Evolutionary conservation across 2,113 vertebrate species (phyloP).

Genomic region (Barnardius zonarius): DNA sequence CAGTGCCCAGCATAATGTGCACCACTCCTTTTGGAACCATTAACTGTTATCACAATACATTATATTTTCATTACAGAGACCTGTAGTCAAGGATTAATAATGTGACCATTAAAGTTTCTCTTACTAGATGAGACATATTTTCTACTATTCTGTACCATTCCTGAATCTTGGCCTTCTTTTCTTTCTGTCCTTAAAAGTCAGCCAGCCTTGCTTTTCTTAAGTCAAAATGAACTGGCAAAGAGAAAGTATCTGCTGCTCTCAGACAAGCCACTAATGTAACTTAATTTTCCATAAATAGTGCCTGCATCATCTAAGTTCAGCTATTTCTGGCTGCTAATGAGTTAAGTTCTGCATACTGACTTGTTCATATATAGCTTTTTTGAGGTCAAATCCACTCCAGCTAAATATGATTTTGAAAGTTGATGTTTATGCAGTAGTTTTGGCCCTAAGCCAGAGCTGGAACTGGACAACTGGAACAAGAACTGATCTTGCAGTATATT

Average conservation of each 20-base stretch:
- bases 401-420: constrained; percentile 36
- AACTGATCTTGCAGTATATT: neutral
- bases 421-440: neutral
- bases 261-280: constrained; percentile 33
- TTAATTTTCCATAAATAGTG: constrained; percentile 61
- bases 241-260: neutral
- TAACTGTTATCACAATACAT: neutral
- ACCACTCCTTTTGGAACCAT: neutral
- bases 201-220: neutral
- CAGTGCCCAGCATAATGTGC: neutral
- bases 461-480: neutral
- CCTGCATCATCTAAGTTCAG: constrained; percentile 35
- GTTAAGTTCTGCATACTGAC: neutral
- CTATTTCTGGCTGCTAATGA: constrained; percentile 54
- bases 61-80: neutral
- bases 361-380: neutral
- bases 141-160: neutral
- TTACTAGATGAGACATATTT: neutral
- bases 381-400: constrained; percentile 8
- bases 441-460: constrained; percentile 8
- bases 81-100: neutral
- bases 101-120: neutral
- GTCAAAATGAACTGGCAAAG: neutral
- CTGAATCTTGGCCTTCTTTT: neutral
- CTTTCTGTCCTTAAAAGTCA: neutral